phyloP scores from a whole-genome alignment of 1,140 invertebrate genomes.

The Procambarus clarkii region DNA sequence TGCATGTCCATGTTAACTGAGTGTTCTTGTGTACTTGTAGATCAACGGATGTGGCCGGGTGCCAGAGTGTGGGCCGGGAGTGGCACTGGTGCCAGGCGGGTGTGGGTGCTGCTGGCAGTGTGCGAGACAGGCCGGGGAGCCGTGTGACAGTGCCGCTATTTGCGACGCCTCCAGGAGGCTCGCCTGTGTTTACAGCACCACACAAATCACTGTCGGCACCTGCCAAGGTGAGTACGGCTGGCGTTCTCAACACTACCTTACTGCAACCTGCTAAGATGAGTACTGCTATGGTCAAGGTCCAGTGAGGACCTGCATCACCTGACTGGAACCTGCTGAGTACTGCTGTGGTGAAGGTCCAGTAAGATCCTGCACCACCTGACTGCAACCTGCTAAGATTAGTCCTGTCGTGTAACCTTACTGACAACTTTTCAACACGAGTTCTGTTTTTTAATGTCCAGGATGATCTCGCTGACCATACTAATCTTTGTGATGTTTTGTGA shows the following conservation, averaged over 20 bases:
- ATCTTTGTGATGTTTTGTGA: too few species aligned
- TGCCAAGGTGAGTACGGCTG: slow-evolving; percentile 75
- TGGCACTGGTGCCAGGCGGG: slow-evolving; percentile 76
- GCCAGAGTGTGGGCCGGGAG: slow-evolving; percentile 72
- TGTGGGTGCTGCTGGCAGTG: slow-evolving; percentile 79
- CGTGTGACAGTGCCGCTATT: slow-evolving; percentile 75
- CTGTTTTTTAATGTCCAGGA: too few species aligned
- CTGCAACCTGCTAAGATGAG: neutral
- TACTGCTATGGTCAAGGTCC: neutral
- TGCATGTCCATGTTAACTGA: slow-evolving; percentile 33
- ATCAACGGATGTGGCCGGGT: slow-evolving; percentile 27
- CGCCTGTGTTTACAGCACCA: slow-evolving; percentile 74
- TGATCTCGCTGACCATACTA: too few species aligned
- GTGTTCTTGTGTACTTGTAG: too few species aligned
- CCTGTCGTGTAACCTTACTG: too few species aligned
- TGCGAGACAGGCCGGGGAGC: slow-evolving; percentile 77
- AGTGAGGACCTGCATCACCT: too few species aligned
- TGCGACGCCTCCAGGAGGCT: slow-evolving; percentile 76
- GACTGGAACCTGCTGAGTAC: too few species aligned
- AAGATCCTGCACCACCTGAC: too few species aligned
- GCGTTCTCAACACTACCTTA: neutral
- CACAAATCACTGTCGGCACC: slow-evolving; percentile 70
- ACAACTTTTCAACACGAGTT: too few species aligned
- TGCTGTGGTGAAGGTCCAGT: too few species aligned
- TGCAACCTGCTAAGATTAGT: too few species aligned